phyloP scores from a whole-genome alignment of 1,140 invertebrate genomes.

The Drosophila mayri region DNA sequence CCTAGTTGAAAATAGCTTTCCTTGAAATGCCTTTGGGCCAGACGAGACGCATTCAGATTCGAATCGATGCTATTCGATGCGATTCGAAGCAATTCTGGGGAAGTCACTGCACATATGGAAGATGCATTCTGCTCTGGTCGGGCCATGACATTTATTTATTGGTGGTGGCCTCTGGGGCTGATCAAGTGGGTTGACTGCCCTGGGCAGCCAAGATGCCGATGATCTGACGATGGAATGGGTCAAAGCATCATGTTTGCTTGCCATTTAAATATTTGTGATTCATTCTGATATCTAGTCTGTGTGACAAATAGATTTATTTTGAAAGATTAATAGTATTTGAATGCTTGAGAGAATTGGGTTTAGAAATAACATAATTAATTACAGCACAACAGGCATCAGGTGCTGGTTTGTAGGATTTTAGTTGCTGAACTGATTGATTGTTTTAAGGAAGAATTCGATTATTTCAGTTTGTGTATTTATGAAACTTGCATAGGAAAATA shows the following conservation, averaged over 20 bases:
- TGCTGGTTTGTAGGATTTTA: neutral
- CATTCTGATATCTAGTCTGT: neutral
- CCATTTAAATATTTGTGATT: slow-evolving; percentile 8
- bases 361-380: neutral
- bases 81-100: slow-evolving; percentile 8
- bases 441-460: neutral
- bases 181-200: slow-evolving; percentile 48
- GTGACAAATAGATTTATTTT: slow-evolving; percentile 2
- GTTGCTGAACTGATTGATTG: neutral
- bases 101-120: slow-evolving; percentile 27
- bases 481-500: neutral
- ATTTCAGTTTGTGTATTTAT: neutral
- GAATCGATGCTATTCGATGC: neutral
- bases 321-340: neutral
- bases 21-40: slow-evolving; percentile 58
- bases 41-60: slow-evolving; percentile 5
- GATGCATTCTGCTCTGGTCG: slow-evolving; percentile 31
- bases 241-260: slow-evolving; percentile 1
- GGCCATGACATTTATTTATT: slow-evolving; percentile 48
- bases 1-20: slow-evolving; percentile 58
- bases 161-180: slow-evolving; percentile 20
- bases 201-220: neutral
- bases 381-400: neutral
- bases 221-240: slow-evolving; percentile 2
- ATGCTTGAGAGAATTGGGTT: neutral